Evolutionary conservation across 2,113 vertebrate genomes (phyloP).

Genomic region (Vidua macroura): DNA sequence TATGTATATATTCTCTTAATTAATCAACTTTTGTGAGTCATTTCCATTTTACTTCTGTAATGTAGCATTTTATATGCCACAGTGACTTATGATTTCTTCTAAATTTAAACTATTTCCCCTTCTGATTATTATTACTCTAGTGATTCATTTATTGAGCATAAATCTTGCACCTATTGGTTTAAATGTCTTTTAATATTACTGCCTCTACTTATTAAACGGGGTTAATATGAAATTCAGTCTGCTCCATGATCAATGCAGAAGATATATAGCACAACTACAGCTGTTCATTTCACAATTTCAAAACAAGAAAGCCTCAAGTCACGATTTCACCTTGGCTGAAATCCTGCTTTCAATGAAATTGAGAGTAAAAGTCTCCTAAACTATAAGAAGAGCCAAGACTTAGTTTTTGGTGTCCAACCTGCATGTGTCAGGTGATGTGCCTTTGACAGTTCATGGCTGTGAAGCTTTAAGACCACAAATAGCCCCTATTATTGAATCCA

Average conservation of each 20-base stretch:
- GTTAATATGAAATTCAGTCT: background rate
- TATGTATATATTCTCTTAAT: background rate
- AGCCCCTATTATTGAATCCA: background rate
- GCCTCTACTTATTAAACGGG: background rate
- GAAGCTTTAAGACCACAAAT: background rate
- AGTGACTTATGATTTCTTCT: background rate
- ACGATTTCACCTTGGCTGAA: constrained; percentile 18
- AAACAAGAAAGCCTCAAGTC: background rate
- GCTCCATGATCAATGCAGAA: background rate
- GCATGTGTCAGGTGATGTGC: background rate
- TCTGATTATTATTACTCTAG: background rate
- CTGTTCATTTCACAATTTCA: background rate
- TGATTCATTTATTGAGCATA: background rate
- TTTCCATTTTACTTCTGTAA: background rate
- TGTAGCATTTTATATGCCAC: background rate
- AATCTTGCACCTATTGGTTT: background rate
- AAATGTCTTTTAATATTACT: background rate
- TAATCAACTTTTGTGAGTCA: background rate
- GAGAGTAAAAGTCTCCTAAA: background rate
- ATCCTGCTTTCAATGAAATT: background rate
- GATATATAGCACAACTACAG: background rate
- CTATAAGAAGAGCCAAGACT: background rate
- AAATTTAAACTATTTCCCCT: background rate
- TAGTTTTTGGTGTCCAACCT: background rate
- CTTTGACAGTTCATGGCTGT: background rate